These are phyloP conservation scores for Dryadula phaetusa DNA, from an alignment of 2,888 invertebrate species.

Conservation along the genomic window DNA sequence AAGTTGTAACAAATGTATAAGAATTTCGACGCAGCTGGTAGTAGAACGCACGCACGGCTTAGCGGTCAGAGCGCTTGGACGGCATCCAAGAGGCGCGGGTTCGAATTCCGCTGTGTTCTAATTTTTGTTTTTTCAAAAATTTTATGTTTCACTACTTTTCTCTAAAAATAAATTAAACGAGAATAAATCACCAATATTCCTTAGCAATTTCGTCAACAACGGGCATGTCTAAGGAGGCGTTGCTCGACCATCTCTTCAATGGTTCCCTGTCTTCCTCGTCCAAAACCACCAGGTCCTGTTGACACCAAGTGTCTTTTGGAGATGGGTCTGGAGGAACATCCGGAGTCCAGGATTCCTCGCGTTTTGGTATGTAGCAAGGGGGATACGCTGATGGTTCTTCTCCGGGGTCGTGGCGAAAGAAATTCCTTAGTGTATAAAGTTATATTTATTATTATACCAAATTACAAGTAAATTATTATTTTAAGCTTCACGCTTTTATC, in stretches of 20 bases:
- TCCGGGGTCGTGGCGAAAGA: slow-evolving; percentile 77
- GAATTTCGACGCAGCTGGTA: no score
- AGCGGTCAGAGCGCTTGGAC: no score
- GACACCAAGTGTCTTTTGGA: slow-evolving; percentile 71
- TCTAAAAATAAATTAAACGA: neutral
- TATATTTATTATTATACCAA: no score
- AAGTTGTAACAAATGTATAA: no score
- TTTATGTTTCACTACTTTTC: no score
- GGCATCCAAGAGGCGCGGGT: no score
- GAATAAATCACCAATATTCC: slow-evolving; percentile 62
- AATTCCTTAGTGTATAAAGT: slow-evolving; percentile 61
- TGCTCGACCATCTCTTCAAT: slow-evolving; percentile 55
- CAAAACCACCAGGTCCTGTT: slow-evolving; percentile 57
- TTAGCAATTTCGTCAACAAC: slow-evolving; percentile 65
- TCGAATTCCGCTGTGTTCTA: no score
- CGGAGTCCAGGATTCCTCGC: slow-evolving; percentile 70
- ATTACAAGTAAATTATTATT: no score
- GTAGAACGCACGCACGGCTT: no score
- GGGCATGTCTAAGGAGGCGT: slow-evolving; percentile 60
- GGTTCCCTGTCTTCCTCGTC: slow-evolving; percentile 59
- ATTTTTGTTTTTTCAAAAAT: no score
- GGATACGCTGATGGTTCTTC: slow-evolving; percentile 72
- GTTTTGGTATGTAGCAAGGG: slow-evolving; percentile 69
- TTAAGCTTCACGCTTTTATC: no score
- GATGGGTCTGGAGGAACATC: slow-evolving; percentile 69